phyloP scores from a whole-genome alignment of 2,797 vertebrate genomes.

The Trematomus bernacchii region DNA sequence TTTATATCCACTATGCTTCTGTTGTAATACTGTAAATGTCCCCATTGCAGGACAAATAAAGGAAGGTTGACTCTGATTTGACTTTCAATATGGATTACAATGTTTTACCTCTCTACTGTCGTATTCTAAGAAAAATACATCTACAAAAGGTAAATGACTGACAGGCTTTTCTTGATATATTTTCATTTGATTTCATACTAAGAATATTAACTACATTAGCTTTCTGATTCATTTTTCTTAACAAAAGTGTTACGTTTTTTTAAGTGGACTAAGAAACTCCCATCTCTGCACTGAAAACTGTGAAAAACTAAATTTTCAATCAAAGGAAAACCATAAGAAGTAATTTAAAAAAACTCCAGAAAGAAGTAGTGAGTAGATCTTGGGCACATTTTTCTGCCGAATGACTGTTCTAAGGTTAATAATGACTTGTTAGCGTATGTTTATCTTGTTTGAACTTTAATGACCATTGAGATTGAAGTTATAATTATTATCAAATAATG shows the following conservation, averaged over 20 bases:
- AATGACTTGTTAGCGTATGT: no score
- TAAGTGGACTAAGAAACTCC: not conserved
- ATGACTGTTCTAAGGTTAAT: no score
- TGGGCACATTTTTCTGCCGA: no score
- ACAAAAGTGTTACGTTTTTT: not conserved
- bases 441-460: not conserved
- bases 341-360: no score
- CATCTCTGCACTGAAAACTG: not conserved
- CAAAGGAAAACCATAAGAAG: no score
- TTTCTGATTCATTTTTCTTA: not conserved
- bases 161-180: not conserved
- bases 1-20: no score
- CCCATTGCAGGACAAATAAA: no score
- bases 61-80: not conserved
- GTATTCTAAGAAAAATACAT: not conserved
- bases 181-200: not conserved
- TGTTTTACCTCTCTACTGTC: not conserved
- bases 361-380: no score
- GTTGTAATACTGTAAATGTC: no score
- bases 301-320: no score
- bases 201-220: not conserved
- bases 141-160: not conserved
- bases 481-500: slow-evolving; percentile 6
- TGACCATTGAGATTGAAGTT: not conserved
- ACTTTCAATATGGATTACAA: not conserved